These are phyloP conservation scores for Hylia prasina DNA, from an alignment of 2,113 vertebrate species.

Conservation along the genomic window DNA sequence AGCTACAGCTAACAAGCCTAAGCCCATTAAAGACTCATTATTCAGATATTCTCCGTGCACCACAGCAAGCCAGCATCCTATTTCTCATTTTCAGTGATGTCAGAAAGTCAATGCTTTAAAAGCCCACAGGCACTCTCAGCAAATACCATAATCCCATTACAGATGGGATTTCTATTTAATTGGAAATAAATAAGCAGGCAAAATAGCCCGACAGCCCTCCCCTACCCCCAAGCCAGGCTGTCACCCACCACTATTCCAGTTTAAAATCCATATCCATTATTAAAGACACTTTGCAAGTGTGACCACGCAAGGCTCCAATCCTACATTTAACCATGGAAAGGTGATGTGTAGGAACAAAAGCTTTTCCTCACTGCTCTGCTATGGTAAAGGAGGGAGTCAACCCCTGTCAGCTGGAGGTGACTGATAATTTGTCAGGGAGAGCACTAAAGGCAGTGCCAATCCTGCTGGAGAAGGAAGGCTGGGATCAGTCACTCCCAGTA, in stretches of 20 bases:
- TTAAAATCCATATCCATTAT: neutral
- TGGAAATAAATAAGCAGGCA: neutral
- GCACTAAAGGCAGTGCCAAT: neutral
- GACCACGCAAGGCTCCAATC: neutral
- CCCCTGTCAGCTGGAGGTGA: neutral
- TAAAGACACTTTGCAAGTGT: neutral
- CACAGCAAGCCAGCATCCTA: neutral
- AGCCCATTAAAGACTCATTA: neutral
- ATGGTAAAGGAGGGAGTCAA: neutral
- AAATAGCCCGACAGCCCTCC: neutral
- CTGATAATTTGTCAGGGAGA: neutral
- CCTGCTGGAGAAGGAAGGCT: neutral
- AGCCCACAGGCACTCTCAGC: neutral
- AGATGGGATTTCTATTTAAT: slow-evolving; percentile 8
- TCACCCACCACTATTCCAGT: neutral
- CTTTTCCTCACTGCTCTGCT: neutral
- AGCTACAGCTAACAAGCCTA: neutral
- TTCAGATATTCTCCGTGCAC: neutral
- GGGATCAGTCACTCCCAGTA: neutral
- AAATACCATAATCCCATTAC: neutral
- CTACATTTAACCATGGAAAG: neutral
- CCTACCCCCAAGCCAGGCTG: neutral
- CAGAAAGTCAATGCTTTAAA: slow-evolving; percentile 15
- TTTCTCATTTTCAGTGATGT: neutral
- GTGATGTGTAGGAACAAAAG: neutral